Evolutionary conservation across 2,888 invertebrate species (phyloP).

Genomic region (Drosophila picticornis): DNA sequence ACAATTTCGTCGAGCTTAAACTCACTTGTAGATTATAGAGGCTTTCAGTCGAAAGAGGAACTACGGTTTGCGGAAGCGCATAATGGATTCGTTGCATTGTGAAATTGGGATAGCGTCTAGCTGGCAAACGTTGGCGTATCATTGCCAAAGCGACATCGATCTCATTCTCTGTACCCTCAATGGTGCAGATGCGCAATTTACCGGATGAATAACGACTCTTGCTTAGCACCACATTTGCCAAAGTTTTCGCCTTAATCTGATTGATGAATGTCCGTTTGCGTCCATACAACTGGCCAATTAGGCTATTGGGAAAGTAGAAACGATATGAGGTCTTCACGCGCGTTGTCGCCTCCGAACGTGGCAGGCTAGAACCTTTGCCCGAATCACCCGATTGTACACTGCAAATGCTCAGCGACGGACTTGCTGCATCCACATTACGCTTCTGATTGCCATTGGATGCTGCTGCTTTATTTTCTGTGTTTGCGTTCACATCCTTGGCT

Average conservation of each 20-base stretch:
- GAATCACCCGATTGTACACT: conserved; percentile 85
- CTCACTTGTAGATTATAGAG: conserved; percentile 86
- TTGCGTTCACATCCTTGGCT: conserved; percentile 21
- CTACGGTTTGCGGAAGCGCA: conserved; percentile 83
- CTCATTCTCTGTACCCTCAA: conserved; percentile 92
- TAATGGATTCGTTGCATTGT: conserved; percentile 87
- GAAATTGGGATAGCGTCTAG: conserved; percentile 91
- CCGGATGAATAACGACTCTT: conserved; percentile 89
- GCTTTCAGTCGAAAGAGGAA: conserved; percentile 84
- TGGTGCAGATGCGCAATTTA: conserved; percentile 92
- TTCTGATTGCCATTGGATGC: conserved; percentile 67
- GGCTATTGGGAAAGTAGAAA: conserved; percentile 90
- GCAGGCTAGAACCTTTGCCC: conserved; percentile 84
- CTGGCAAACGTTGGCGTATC: conserved; percentile 94
- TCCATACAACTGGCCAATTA: conserved; percentile 95
- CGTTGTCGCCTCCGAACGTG: conserved; percentile 81
- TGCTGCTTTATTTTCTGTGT: not conserved
- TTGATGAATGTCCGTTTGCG: conserved; percentile 93
- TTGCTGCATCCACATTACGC: conserved; percentile 85
- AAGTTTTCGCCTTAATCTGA: conserved; percentile 91
- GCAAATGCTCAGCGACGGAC: conserved; percentile 88
- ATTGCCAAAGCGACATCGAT: conserved; percentile 93
- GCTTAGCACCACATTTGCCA: conserved; percentile 91
- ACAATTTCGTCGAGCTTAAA: conserved; percentile 13
- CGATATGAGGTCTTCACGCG: conserved; percentile 85